A percentile compares a stretch with the other conserved stretches of the same genome.
Conservation (phyloP, 1,140 invertebrate species). For the Aphis craccivora region DNA sequence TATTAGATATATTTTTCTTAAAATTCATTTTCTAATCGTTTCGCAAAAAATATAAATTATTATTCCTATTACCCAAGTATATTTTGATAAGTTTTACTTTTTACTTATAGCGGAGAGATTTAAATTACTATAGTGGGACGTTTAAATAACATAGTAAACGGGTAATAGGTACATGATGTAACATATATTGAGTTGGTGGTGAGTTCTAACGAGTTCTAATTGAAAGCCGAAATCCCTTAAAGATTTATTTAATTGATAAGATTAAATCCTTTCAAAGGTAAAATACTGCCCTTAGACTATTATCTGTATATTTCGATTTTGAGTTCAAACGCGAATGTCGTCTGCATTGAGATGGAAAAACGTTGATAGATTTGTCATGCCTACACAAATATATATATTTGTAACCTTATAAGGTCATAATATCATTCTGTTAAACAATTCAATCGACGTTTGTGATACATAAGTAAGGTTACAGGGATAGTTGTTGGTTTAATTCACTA, state of each 20-base stretch:
- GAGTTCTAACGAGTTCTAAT: not conserved
- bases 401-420: not conserved
- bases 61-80: not conserved
- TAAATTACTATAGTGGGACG: not conserved
- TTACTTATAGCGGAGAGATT: not conserved
- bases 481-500: not conserved
- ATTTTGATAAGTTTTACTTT: not conserved
- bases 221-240: not conserved
- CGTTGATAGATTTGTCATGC: not conserved
- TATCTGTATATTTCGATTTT: not conserved
- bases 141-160: not conserved
- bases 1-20: too few species aligned
- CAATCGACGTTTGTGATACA: not conserved
- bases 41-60: not conserved
- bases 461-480: not conserved
- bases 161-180: not conserved
- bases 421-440: not conserved
- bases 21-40: too few species aligned
- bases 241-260: conserved; percentile 22
- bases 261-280: not conserved
- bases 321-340: not conserved
- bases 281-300: not conserved
- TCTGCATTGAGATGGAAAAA: not conserved
- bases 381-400: too few species aligned
- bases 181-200: not conserved